Evolutionary conservation across 1,140 invertebrate genomes (phyloP), one percentile per base, ranked within the genome.

Genomic region (Dermatophagoides farinae): DNA sequence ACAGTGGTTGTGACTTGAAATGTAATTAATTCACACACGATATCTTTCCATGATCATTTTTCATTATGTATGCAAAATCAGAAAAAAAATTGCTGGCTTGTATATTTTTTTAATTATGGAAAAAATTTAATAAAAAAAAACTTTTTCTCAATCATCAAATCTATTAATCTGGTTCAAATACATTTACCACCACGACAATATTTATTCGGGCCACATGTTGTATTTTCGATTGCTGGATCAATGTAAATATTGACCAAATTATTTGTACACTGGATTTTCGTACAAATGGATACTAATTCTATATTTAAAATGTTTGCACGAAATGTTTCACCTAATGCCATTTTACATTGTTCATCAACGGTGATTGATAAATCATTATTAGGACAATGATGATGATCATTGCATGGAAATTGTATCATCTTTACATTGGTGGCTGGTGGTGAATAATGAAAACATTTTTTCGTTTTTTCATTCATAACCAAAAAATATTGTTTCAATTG

Each of bases 181-280:
- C 51, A 53, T 2, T 53, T 53, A n/a, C 51, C 51, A 53, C 4
- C 51, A 5, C 51, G 51, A 38, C 51, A 53, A 22, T 53, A 53
- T 22, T 53, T 53, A n/a, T 53, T 22, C 51, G 23, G 23, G 2
- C 2, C 51, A 53, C 51, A 53, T 2, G 51, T 53, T 14, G 51
- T 53, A 22, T 53, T 53, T 22, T 53, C 51, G 10, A 53, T 14
- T 4, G 51, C 51, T 6, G 51, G 23, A 38, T 53, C 16, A 38
- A 22, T 25, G 11, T 14, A 25, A 25, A 53, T 53, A 25, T 53
- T 25, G 11, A 53, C 37, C 5, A 53, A n/a, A 16, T 39, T 16
- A 38, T 53, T 53, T 14, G 51, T 53, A 38, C 51, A 53, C 4
- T 25, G 14, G 5, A 53, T 16, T 53, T 22, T 14, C 14, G n/a